Percentiles rank a stretch among this genome's conserved stretches.
Evolutionary conservation across 1,140 invertebrate species (phyloP).

Genomic region (Drosophila willistoni): DNA sequence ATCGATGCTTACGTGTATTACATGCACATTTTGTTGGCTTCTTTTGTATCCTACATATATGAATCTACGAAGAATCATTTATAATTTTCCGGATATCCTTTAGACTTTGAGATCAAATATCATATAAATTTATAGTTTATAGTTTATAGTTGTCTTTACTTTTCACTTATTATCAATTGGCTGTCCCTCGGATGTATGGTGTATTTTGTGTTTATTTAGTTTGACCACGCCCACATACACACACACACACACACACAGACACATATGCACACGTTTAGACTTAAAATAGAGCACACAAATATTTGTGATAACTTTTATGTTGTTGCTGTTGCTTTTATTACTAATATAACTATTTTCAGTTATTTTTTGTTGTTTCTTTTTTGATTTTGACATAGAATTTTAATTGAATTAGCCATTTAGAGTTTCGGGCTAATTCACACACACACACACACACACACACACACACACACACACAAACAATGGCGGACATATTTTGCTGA

Average conservation of each 20-base stretch:
- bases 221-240: constrained; percentile 41
- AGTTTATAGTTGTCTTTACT: too few relatives aligned
- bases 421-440: constrained; percentile 60
- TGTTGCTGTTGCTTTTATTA: neutral
- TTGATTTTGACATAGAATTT: constrained; percentile 59
- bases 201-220: constrained; percentile 40
- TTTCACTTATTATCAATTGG: neutral
- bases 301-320: neutral
- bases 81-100: too few relatives aligned
- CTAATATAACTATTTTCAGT: neutral
- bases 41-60: too few relatives aligned
- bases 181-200: neutral
- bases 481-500: neutral
- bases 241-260: neutral
- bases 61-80: too few relatives aligned
- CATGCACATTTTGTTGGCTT: too few relatives aligned
- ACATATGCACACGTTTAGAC: neutral
- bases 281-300: neutral
- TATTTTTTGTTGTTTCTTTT: constrained; percentile 13
- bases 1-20: too few relatives aligned
- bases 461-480: neutral
- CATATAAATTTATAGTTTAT: too few relatives aligned
- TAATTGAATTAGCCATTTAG: constrained; percentile 77
- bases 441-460: constrained; percentile 11
- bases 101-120: too few relatives aligned